Conservation (phyloP, 1,140 invertebrate genomes). For the Nymphalis io region DNA sequence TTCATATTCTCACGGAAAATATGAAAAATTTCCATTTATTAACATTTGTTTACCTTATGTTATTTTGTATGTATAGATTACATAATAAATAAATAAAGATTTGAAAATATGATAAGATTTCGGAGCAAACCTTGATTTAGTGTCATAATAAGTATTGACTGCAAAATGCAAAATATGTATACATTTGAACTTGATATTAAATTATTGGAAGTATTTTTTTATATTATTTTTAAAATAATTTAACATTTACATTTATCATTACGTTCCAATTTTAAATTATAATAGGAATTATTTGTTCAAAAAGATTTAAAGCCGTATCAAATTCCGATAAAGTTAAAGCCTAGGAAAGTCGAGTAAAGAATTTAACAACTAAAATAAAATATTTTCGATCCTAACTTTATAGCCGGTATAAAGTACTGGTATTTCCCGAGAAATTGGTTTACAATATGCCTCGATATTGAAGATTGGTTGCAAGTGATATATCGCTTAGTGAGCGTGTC, state of each 20-base stretch:
- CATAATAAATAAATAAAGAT: no score
- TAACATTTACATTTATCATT: no score
- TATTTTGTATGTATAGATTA: background rate
- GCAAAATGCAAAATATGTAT: no score
- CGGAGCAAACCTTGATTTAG: no score
- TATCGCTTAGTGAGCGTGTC: slow-evolving; percentile 52
- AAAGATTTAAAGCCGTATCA: background rate
- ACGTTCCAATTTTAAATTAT: background rate
- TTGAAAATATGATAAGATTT: no score
- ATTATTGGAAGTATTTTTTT: no score
- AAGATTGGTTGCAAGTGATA: slow-evolving; percentile 37
- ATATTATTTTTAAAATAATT: no score
- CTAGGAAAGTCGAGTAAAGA: background rate
- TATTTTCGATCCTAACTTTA: slow-evolving; percentile 10
- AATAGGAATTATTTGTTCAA: background rate
- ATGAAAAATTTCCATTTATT: background rate
- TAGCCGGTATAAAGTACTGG: slow-evolving; percentile 31
- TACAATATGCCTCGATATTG: slow-evolving; percentile 38
- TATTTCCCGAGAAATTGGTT: slow-evolving; percentile 24
- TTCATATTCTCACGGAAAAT: background rate
- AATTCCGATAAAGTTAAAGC: background rate
- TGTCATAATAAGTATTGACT: no score
- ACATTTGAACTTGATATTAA: no score
- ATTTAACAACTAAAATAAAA: slow-evolving; percentile 2
- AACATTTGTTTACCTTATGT: background rate